phyloP scores from a whole-genome alignment of 2,113 vertebrate genomes.

The Butorides virescens region DNA sequence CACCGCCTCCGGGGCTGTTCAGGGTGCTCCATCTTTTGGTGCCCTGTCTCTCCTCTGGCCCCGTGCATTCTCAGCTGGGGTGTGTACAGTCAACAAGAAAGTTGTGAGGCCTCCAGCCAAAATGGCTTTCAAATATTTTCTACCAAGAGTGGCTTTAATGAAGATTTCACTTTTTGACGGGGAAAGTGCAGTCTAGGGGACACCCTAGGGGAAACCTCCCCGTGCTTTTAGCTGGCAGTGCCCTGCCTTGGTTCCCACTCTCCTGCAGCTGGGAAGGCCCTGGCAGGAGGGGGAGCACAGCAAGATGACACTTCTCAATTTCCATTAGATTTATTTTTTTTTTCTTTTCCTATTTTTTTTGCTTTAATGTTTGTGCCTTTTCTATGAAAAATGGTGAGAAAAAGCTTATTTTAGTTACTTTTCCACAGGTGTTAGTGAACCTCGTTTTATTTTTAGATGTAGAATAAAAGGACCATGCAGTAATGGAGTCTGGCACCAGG shows the following conservation, averaged over 20 bases:
- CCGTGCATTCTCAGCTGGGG: background rate
- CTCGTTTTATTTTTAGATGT: background rate
- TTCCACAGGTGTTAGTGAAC: background rate
- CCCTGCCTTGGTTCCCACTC: background rate
- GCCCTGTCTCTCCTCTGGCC: background rate
- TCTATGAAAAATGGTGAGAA: background rate
- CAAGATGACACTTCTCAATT: rapidly evolving
- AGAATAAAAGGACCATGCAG: background rate
- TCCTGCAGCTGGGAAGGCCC: too few relatives aligned
- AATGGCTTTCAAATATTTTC: background rate
- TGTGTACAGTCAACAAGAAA: background rate
- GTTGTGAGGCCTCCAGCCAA: background rate
- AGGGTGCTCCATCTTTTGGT: background rate
- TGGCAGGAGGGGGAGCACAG: background rate
- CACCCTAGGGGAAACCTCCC: background rate
- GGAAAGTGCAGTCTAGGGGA: background rate
- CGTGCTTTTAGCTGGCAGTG: background rate
- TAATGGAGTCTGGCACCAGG: background rate
- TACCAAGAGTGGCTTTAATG: background rate
- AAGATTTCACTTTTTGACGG: background rate
- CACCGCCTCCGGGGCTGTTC: too few relatives aligned
- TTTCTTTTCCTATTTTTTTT: background rate
- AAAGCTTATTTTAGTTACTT: background rate
- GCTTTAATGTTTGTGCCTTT: background rate
- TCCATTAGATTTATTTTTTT: background rate